Percentiles rank a stretch among this genome's conserved stretches.
Conservation (phyloP, 2,113 vertebrate genomes). For the Catharus minimus region DNA sequence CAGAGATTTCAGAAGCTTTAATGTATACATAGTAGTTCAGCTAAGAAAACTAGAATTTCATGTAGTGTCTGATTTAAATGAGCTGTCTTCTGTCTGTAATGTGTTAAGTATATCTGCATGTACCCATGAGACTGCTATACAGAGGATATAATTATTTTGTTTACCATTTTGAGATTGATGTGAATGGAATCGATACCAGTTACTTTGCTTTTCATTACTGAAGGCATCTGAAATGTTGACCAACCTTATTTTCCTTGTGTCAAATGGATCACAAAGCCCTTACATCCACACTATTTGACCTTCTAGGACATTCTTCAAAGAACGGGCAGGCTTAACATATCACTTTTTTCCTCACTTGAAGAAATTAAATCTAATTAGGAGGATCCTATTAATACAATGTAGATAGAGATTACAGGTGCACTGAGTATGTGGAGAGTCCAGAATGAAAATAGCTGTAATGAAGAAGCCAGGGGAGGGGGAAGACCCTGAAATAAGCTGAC, state of each 20-base stretch:
- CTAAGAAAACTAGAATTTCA: not conserved
- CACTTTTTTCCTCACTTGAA: constrained; percentile 14
- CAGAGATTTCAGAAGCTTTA: not conserved
- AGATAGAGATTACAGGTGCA: constrained; percentile 3
- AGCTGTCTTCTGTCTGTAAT: not conserved
- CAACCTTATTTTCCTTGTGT: not conserved
- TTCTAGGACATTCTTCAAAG: constrained; percentile 23
- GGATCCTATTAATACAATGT: not conserved
- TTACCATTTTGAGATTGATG: constrained; percentile 26
- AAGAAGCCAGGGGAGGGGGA: not conserved
- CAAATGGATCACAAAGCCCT: not conserved
- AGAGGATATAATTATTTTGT: constrained; percentile 23
- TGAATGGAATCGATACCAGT: constrained; percentile 16
- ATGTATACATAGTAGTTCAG: not conserved
- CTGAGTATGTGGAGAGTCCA: not conserved
- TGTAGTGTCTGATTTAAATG: not conserved
- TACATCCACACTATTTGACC: not conserved
- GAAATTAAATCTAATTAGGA: constrained; percentile 44
- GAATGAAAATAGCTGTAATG: constrained; percentile 12
- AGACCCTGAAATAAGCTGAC: not conserved
- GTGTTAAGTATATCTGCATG: not conserved
- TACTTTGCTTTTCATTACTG: constrained; percentile 53
- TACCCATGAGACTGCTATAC: not conserved
- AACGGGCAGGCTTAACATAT: constrained; percentile 5
- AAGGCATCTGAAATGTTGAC: constrained; percentile 27